Evolutionary conservation across 2,888 invertebrate species (phyloP), one percentile per base, ranked within the genome.

Genomic region (Latheticus oryzae): DNA sequence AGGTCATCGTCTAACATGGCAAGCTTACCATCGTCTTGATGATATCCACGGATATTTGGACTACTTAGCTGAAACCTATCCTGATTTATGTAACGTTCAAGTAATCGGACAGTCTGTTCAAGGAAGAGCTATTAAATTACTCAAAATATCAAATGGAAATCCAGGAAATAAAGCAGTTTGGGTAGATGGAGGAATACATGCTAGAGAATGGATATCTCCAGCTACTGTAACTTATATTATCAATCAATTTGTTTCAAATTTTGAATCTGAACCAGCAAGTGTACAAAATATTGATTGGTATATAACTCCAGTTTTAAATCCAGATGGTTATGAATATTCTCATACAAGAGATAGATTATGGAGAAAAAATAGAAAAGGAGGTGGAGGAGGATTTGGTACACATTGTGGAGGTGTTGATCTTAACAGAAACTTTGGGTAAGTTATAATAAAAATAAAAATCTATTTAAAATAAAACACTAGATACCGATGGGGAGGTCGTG

Each of bases 181-280:
- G 90, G 57, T 90, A 26, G 90, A 90, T 69, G 89, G 87, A 0
- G 88, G 91, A 9, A 93, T 93, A 63, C 94, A 95, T 69, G 91
- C 93, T 0, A 84, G 96, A 13, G 97, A 97, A 81, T 97, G 93
- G 93, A 91, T 93, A 69, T 88, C 89, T 28, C 87, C 90, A 0
- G 90, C 93, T 0, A 84, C 88, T 0, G 90, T 90, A 2, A 89
- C 91, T 0, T 93, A 85, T 74, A 81, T 92, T 26, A 87, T 91
- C 13, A 85, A 91, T 71, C 82, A 86, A 58, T 77, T 93, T 42
- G 85, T 86, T 1, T 86, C 87, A 64, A 87, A 86, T 65, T 89
- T 85, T 76, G 84, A 89, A 35, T 79, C 81, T 2, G 82, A 84
- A 63, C 84, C 90, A 0, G 81, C 83, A 0, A 82, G 82, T 17